A percentile compares a stretch with the other conserved stretches of the same genome.
Conservation (phyloP, 2,113 vertebrate species). For the Serilophus lunatus region DNA sequence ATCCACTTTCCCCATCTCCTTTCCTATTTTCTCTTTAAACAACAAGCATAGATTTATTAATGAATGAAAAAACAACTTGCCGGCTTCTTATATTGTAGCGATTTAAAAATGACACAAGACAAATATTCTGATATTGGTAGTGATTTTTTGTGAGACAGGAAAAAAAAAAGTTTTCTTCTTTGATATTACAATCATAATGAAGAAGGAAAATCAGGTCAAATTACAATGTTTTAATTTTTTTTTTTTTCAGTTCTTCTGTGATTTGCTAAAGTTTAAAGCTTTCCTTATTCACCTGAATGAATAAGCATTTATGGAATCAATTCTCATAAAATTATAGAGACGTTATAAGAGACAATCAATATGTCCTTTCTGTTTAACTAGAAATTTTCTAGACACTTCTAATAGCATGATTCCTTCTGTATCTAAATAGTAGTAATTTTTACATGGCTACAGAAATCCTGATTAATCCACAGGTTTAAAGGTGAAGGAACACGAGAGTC, state of each 20-base stretch:
- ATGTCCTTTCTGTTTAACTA: background rate
- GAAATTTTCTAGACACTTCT: background rate
- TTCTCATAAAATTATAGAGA: background rate
- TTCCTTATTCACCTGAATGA: background rate
- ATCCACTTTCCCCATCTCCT: background rate
- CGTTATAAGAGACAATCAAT: background rate
- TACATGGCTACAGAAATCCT: background rate
- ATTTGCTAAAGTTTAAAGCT: background rate
- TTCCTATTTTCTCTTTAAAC: background rate
- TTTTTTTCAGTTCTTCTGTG: background rate
- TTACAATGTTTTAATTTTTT: background rate
- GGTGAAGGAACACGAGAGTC: background rate
- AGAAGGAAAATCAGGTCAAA: background rate
- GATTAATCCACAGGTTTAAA: background rate
- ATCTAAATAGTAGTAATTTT: background rate
- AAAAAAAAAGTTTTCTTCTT: background rate
- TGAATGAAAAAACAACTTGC: background rate
- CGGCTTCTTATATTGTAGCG: background rate
- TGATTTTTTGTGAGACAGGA: background rate
- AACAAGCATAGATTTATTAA: background rate
- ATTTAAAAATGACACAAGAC: background rate
- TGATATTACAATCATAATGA: background rate
- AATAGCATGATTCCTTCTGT: background rate
- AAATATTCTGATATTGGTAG: background rate
- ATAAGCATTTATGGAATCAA: background rate